Conservation (phyloP, 2,888 invertebrate species). For the Microctonus brassicae region DNA sequence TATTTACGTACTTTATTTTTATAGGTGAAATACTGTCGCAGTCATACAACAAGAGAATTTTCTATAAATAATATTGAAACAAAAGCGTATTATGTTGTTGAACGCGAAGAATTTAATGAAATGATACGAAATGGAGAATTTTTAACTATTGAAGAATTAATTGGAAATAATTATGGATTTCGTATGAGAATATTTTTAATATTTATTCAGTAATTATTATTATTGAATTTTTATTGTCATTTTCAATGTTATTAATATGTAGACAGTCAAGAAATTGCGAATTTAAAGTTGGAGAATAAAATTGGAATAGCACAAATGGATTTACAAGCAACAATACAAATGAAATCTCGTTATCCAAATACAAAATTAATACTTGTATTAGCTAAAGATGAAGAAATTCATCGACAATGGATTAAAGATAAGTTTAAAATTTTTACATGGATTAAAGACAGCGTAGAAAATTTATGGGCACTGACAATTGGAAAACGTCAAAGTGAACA, state of each 20-base stretch:
- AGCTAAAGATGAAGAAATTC: constrained; percentile 61
- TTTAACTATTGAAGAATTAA: constrained; percentile 64
- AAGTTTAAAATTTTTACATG: constrained; percentile 58
- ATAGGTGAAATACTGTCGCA: constrained; percentile 61
- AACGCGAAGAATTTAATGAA: constrained; percentile 61
- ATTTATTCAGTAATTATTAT: neutral
- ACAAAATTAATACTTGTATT: constrained; percentile 65
- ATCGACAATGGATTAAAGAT: constrained; percentile 59
- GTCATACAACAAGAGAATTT: constrained; percentile 65
- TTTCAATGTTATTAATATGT: neutral
- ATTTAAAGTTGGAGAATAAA: constrained; percentile 54
- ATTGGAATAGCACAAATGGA: constrained; percentile 67
- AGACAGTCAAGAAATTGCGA: constrained; percentile 64
- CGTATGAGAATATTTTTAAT: constrained; percentile 55
- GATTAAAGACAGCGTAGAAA: constrained; percentile 52
- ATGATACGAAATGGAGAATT: constrained; percentile 68
- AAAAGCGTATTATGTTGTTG: constrained; percentile 61
- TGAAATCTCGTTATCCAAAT: constrained; percentile 63
- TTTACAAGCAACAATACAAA: constrained; percentile 63
- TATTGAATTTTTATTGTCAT: neutral
- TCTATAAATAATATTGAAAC: constrained; percentile 55
- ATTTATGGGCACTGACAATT: constrained; percentile 51
- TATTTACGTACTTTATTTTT: constrained; percentile 15
- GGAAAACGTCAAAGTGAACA: constrained; percentile 33
- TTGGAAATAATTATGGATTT: constrained; percentile 69